These are phyloP conservation scores for Rhodeus uyekii DNA, from an alignment of 2,797 vertebrate genomes.

Conservation along the genomic window DNA sequence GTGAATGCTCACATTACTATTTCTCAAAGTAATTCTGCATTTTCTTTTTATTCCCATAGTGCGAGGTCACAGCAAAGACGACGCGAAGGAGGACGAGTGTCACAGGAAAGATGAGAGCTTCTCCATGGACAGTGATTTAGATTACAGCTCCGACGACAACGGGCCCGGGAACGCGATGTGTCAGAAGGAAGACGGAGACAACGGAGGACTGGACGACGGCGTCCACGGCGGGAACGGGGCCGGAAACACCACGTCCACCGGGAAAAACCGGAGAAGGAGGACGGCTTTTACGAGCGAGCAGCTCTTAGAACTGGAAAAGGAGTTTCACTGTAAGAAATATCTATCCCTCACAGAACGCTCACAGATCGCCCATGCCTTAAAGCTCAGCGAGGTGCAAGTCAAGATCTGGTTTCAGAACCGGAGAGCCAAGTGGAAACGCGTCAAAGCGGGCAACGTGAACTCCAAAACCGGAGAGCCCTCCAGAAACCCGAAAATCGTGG, in stretches of 20 bases:
- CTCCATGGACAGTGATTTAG: constrained; percentile 96
- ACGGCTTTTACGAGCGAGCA: constrained; percentile 98
- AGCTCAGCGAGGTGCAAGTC: constrained; percentile 98
- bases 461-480: constrained; percentile 97
- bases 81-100: constrained; percentile 86
- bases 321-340: constrained; percentile 99
- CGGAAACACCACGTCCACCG: constrained; percentile 77
- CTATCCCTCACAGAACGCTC: constrained; percentile 96
- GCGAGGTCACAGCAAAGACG: constrained; percentile 82
- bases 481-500: constrained; percentile 96
- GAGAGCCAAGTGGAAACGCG: constrained; percentile 96
- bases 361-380: constrained; percentile 96
- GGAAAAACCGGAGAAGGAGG: constrained; percentile 91
- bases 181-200: constrained; percentile 84
- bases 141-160: constrained; percentile 98
- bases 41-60: constrained; percentile 54
- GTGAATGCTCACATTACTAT: background rate
- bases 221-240: constrained; percentile 69
- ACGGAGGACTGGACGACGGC: constrained; percentile 72
- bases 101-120: constrained; percentile 90
- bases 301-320: constrained; percentile 96
- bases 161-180: constrained; percentile 78
- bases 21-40: background rate
- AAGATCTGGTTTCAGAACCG: constrained; percentile 99
- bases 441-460: constrained; percentile 96